phyloP scores from a whole-genome alignment of 2,797 vertebrate genomes.

The Chromobotia macracanthus region DNA sequence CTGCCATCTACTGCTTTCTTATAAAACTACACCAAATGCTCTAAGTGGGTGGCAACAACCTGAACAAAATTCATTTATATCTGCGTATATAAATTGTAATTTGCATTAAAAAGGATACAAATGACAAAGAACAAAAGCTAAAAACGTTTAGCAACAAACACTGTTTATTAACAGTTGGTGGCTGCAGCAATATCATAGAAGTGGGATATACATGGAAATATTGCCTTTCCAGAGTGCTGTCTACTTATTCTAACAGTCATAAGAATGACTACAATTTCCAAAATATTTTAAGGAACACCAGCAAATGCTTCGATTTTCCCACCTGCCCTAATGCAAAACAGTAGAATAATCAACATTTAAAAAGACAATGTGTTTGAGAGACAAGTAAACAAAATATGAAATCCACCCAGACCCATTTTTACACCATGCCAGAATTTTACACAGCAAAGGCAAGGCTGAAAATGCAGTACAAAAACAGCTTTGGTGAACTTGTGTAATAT shows the following conservation, averaged over 20 bases:
- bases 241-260: conserved; percentile 19
- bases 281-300: background rate
- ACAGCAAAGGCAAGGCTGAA: conserved; percentile 56
- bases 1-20: conserved; percentile 45
- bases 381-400: conserved; percentile 44
- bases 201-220: conserved; percentile 31
- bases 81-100: background rate
- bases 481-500: conserved; percentile 65
- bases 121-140: background rate
- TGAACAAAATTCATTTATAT: background rate
- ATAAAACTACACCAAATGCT: background rate
- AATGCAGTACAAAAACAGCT: conserved; percentile 66
- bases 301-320: conserved; percentile 25
- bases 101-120: background rate
- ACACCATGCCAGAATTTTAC: conserved; percentile 43
- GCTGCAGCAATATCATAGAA: conserved; percentile 32
- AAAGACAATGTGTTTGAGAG: conserved; percentile 31
- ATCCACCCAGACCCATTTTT: conserved; percentile 26
- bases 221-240: conserved; percentile 15
- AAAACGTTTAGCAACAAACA: conserved; percentile 1
- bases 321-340: background rate
- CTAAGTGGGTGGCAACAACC: background rate
- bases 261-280: conserved; percentile 33
- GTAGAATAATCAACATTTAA: background rate
- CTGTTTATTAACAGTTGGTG: conserved; percentile 41